A percentile compares a stretch with the other conserved stretches of the same genome.
Conservation (phyloP, 2,113 vertebrate species). For the Phalacrocorax aristotelis region DNA sequence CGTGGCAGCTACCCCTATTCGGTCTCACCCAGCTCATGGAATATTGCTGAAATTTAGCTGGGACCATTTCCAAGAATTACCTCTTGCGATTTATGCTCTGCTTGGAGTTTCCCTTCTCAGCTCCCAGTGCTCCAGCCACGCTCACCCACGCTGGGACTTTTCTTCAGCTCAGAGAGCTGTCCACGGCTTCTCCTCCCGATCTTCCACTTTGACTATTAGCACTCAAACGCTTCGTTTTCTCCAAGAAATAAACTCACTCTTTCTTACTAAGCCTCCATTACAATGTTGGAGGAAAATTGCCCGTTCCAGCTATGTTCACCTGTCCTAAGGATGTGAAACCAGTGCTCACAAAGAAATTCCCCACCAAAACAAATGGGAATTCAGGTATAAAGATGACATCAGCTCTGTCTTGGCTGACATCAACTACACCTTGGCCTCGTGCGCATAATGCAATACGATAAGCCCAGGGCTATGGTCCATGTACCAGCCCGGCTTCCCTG, state of each 20-base stretch:
- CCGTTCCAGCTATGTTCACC: background rate
- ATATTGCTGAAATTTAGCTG: background rate
- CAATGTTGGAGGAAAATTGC: rapidly evolving
- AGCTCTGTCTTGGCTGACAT: background rate
- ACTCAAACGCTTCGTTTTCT: background rate
- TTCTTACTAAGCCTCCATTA: background rate
- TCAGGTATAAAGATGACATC: background rate
- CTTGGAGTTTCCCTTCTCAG: background rate
- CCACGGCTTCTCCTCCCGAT: background rate
- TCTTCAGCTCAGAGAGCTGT: background rate
- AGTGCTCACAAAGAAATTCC: background rate
- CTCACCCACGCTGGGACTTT: background rate
- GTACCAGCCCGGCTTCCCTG: background rate
- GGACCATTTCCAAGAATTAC: background rate
- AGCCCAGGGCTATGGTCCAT: background rate
- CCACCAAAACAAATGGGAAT: background rate
- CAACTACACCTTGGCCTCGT: background rate
- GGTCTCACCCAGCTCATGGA: background rate
- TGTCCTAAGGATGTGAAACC: background rate
- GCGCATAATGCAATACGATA: background rate
- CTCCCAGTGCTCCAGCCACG: background rate
- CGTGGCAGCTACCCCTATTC: rapidly evolving
- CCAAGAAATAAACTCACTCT: background rate
- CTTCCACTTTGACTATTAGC: background rate
- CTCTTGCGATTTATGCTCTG: background rate